A percentile compares a stretch with the other conserved stretches of the same genome.
These are phyloP conservation scores for Toxotes jaculatrix DNA, from an alignment of 2,113 vertebrate species.

Conservation along the genomic window DNA sequence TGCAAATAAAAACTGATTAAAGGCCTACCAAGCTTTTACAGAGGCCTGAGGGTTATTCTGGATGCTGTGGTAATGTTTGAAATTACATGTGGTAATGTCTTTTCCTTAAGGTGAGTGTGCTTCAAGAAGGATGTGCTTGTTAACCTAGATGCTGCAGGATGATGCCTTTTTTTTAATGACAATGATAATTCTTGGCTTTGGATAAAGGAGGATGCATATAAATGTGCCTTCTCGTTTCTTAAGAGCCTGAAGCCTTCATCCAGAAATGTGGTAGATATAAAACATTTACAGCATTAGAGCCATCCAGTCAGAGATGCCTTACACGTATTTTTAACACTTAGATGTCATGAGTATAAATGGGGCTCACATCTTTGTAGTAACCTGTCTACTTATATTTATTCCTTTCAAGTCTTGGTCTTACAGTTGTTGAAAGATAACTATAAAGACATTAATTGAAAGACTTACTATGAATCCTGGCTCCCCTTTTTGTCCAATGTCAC, in stretches of 20 bases:
- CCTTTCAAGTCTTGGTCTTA: not conserved
- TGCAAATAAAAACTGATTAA: slow-evolving; percentile 46
- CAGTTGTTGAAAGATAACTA: not conserved
- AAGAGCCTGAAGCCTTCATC: slow-evolving; percentile 6
- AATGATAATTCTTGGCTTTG: slow-evolving; percentile 3
- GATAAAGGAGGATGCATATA: slow-evolving; percentile 16
- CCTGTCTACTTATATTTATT: not conserved
- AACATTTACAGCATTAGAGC: not conserved
- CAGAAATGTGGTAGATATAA: slow-evolving; percentile 9
- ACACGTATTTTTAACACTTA: not conserved
- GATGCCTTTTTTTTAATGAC: slow-evolving; percentile 4
- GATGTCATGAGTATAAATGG: not conserved
- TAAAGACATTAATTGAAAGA: slow-evolving; percentile 4
- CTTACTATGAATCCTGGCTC: slow-evolving; percentile 88
- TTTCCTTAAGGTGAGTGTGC: slow-evolving; percentile 33
- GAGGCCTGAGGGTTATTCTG: not conserved
- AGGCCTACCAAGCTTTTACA: slow-evolving; percentile 21
- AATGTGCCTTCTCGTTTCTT: slow-evolving; percentile 16
- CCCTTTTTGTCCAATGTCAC: slow-evolving; percentile 89
- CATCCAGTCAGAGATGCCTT: not conserved
- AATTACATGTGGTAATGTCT: slow-evolving; percentile 16
- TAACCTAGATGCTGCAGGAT: slow-evolving; percentile 7
- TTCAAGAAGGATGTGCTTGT: slow-evolving; percentile 32
- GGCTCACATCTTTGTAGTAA: not conserved
- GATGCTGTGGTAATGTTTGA: slow-evolving; percentile 9